Evolutionary conservation across 1,140 invertebrate genomes (phyloP).

Genomic region (Leptinotarsa lineolata): DNA sequence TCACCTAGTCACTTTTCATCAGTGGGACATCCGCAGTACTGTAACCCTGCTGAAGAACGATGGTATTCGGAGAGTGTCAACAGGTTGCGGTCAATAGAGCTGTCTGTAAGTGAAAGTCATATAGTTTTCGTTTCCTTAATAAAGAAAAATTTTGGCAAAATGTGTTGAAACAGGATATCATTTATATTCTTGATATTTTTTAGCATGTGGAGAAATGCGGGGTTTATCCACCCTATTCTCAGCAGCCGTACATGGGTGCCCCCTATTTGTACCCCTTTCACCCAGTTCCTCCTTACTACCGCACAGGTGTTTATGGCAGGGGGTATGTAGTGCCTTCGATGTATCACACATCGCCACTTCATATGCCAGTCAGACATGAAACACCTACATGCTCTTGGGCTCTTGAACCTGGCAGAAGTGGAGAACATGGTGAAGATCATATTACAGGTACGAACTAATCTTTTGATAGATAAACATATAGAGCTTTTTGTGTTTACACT

Average conservation of each 20-base stretch:
- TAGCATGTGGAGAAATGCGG: slow-evolving; percentile 52
- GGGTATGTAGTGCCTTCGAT: slow-evolving; percentile 46
- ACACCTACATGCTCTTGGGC: slow-evolving; percentile 47
- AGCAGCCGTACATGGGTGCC: slow-evolving; percentile 41
- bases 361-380: slow-evolving; percentile 46
- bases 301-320: slow-evolving; percentile 42
- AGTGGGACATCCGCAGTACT: slow-evolving; percentile 39
- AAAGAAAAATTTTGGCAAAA: too few species aligned
- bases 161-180: not conserved
- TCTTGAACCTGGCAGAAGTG: slow-evolving; percentile 41
- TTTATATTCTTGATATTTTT: slow-evolving; percentile 16
- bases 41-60: slow-evolving; percentile 48
- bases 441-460: slow-evolving; percentile 41
- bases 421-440: slow-evolving; percentile 46
- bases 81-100: slow-evolving; percentile 52
- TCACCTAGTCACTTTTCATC: slow-evolving; percentile 54
- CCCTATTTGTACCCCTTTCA: slow-evolving; percentile 49
- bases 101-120: slow-evolving; percentile 49
- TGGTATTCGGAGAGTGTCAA: slow-evolving; percentile 54
- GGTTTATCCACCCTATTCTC: slow-evolving; percentile 42
- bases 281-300: slow-evolving; percentile 47
- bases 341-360: slow-evolving; percentile 42
- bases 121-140: not conserved
- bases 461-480: not conserved
- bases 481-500: too few species aligned